Percentiles rank a stretch among this genome's conserved stretches.
These are phyloP conservation scores for Drosophila lacicola DNA, from an alignment of 2,888 invertebrate species.

Conservation along the genomic window DNA sequence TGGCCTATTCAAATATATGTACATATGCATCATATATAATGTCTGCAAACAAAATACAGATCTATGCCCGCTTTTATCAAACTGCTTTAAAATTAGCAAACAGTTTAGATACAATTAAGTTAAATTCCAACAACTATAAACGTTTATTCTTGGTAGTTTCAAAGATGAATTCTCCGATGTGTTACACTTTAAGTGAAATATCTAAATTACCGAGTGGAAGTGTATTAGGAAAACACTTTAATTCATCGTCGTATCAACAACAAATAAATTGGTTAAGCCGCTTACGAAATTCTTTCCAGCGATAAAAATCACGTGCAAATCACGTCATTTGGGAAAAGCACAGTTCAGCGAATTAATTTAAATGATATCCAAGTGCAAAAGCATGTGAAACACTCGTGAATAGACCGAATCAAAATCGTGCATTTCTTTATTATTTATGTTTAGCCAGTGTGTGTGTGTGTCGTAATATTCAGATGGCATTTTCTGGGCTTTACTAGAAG, in stretches of 20 bases:
- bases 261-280: slow-evolving; percentile 48
- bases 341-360: slow-evolving; percentile 13
- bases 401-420: slow-evolving; percentile 5
- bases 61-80: too few relatives aligned
- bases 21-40: too few relatives aligned
- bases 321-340: slow-evolving; percentile 13
- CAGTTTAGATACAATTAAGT: background rate
- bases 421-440: slow-evolving; percentile 2
- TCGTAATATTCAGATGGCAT: slow-evolving; percentile 44
- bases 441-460: slow-evolving; percentile 9
- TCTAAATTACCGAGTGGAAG: background rate
- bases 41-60: too few relatives aligned
- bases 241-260: slow-evolving; percentile 45
- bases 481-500: slow-evolving; percentile 54
- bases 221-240: slow-evolving; percentile 27
- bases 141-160: background rate
- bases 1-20: too few relatives aligned
- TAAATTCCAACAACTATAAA: background rate
- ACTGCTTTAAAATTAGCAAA: background rate
- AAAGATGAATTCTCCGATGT: background rate
- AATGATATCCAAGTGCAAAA: slow-evolving; percentile 24
- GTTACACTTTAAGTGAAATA: background rate
- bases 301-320: slow-evolving; percentile 32
- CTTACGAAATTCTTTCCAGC: slow-evolving; percentile 4
- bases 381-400: background rate